Evolutionary conservation across 1,140 invertebrate species (phyloP).

Genomic region (Psix sp.): DNA sequence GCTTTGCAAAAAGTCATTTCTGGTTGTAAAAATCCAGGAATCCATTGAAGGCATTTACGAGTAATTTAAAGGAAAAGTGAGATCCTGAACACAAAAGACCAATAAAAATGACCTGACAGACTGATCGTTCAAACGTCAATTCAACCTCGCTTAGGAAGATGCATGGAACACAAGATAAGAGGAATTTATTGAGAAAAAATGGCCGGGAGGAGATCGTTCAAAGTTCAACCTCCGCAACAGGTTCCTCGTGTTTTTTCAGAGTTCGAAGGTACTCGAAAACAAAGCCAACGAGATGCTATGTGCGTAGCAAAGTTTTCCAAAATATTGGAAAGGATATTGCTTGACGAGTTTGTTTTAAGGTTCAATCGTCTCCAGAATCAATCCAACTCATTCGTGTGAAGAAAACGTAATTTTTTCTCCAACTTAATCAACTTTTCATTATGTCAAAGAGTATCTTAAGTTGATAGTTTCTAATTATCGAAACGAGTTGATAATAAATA

Average conservation of each 20-base stretch:
- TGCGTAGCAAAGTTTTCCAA: constrained; percentile 29
- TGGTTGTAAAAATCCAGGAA: constrained; percentile 73
- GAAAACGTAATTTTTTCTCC: too few relatives aligned
- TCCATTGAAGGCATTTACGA: constrained; percentile 71
- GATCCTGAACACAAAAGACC: neutral
- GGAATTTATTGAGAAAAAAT: constrained; percentile 32
- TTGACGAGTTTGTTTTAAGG: constrained; percentile 10
- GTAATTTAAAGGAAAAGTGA: constrained; percentile 41
- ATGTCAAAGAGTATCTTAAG: too few relatives aligned
- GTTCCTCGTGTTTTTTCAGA: constrained; percentile 33
- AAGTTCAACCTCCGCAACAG: constrained; percentile 36
- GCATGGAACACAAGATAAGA: constrained; percentile 13
- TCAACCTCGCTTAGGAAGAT: constrained; percentile 9
- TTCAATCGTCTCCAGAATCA: constrained; percentile 17
- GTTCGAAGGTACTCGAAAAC: constrained; percentile 20
- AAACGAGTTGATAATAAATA: too few relatives aligned
- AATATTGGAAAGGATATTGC: constrained; percentile 12
- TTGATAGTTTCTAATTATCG: too few relatives aligned
- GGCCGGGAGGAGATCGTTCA: constrained; percentile 16
- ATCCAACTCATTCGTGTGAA: too few relatives aligned
- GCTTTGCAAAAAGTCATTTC: constrained; percentile 71
- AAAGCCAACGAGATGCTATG: constrained; percentile 19
- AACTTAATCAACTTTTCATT: too few relatives aligned
- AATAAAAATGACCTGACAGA: constrained; percentile 15
- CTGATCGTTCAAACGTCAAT: constrained; percentile 43